Conservation (phyloP, 2,113 vertebrate genomes). For the Tragelaphus buxtoni region DNA sequence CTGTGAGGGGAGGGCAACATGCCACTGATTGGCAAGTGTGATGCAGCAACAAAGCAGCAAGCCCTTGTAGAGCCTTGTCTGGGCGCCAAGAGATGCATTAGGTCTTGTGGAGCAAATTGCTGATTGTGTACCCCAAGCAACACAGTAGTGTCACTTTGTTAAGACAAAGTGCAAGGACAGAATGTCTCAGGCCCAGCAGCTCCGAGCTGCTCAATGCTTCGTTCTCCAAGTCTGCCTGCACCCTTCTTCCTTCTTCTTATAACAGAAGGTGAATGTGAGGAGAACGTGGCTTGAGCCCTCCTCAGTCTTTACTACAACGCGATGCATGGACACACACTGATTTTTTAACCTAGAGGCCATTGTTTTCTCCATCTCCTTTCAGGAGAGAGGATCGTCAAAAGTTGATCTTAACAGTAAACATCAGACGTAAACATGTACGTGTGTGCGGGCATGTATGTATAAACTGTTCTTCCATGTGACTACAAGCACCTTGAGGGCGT, state of each 20-base stretch:
- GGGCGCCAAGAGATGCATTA: not conserved
- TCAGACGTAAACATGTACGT: not conserved
- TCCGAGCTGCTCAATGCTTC: not conserved
- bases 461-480: not conserved
- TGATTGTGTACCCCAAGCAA: not conserved
- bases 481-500: not conserved
- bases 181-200: not conserved
- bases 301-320: not conserved
- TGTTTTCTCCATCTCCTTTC: not conserved
- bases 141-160: not conserved
- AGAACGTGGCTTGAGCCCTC: not conserved
- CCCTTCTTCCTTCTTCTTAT: not conserved
- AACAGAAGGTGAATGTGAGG: not conserved
- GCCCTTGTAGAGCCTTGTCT: not conserved
- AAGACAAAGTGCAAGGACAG: not conserved
- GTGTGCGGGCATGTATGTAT: accelerated
- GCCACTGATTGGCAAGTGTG: accelerated
- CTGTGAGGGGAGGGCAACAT: too few relatives aligned
- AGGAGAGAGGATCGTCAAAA: not conserved
- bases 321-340: not conserved
- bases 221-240: not conserved
- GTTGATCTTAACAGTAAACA: not conserved
- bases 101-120: not conserved
- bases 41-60: not conserved
- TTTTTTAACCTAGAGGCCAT: not conserved